A percentile compares a stretch with the other conserved stretches of the same genome.
Evolutionary conservation across 2,888 invertebrate species (phyloP).

Genomic region (Lepetodrilus schrolli): DNA sequence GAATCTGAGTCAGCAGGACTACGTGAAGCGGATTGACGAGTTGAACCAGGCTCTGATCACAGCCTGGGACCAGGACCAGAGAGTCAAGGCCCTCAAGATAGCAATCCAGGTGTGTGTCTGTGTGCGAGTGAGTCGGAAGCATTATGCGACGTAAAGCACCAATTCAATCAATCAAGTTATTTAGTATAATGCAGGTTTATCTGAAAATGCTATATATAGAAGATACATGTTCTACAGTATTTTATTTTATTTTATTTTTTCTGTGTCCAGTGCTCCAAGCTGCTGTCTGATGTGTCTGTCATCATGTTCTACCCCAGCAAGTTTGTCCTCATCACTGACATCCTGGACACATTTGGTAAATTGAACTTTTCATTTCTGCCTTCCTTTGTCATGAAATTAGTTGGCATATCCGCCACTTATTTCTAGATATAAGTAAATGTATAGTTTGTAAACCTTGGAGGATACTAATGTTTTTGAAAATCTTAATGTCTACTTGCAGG

Average conservation of each 20-base stretch:
- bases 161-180: too few species aligned
- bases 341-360: conserved; percentile 89
- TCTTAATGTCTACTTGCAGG: conserved; percentile 53
- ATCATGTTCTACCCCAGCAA: conserved; percentile 98
- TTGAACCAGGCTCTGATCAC: conserved; percentile 91
- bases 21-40: conserved; percentile 89
- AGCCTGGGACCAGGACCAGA: conserved; percentile 95
- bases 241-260: not conserved
- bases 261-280: conserved; percentile 86
- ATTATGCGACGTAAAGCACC: too few species aligned
- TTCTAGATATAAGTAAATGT: too few species aligned
- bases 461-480: too few species aligned
- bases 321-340: conserved; percentile 96
- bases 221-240: too few species aligned
- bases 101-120: conserved; percentile 87
- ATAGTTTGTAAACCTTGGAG: too few species aligned
- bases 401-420: too few species aligned
- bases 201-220: too few species aligned
- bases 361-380: too few species aligned
- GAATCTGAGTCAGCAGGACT: conserved; percentile 94
- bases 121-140: too few species aligned
- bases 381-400: too few species aligned
- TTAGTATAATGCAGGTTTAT: too few species aligned
- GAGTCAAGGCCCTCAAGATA: conserved; percentile 93
- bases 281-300: conserved; percentile 90